Base-by-base conservation (phyloP, 2,888 invertebrate species). In the Drosophila macrothrix region DNA sequence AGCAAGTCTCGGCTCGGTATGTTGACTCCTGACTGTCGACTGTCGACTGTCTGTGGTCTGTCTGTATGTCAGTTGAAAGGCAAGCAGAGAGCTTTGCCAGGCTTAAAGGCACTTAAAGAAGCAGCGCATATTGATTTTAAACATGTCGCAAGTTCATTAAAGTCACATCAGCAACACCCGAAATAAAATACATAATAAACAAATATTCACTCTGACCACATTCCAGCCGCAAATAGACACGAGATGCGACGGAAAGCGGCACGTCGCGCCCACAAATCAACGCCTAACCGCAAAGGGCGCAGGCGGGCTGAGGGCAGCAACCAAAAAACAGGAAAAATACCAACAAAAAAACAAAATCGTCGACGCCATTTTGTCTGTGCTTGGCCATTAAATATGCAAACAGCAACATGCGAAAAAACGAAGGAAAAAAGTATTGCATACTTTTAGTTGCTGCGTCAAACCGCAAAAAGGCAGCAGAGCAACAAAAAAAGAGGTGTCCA, bases 401-500 rank as follows among this genome's bases (percentile, higher is more conserved):
- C 84, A 85, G 85, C 88, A 87, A 87, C 84, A 83, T 82, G 85
- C 83, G 76, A 86, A 85, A 85, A 67, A 62, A 54, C 49, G 61
- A 49, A 53, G 29, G 46, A 67, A 81, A 82, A 88, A 85, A 85
- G 85, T 87, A 80, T 88, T 88, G 88, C 87, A 88, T 88, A 89
- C 88, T 89, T 89, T 87, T 76, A 85, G 89, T 83, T 76, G 82
- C 88, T 84, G 84, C 83, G 85, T 82, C 88, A 81, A 86, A 86
- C 86, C 86, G 79, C 86, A 86, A 81, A 88, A 86, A 79, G 76
- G 82, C 83, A 78, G 70, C 68, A 55, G 63, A 74, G 72, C 50
- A 69, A 69, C 25, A 46, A 46, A 43, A 12, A 46, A 68, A 66
- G 67, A 54, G 65, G 70, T 46, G 46, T 46, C 25, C 46, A 46